A percentile compares a stretch with the other conserved stretches of the same genome.
Evolutionary conservation across 2,113 vertebrate genomes (phyloP).

Genomic region (Leptosomus discolor): DNA sequence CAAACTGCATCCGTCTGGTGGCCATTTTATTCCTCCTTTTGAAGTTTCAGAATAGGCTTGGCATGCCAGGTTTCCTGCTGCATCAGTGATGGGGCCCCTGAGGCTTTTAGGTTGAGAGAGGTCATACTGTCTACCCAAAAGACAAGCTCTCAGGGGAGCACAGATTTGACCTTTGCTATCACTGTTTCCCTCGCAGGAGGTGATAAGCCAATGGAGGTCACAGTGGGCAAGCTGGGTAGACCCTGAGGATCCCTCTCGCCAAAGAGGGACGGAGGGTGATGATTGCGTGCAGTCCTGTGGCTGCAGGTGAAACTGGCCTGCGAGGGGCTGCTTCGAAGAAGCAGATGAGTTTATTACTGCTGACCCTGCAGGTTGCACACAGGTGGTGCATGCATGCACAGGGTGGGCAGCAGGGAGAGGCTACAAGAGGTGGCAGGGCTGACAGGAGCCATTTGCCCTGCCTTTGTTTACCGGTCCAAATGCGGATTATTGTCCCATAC

Average conservation of each 20-base stretch:
- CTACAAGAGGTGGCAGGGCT: not conserved
- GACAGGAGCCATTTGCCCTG: not conserved
- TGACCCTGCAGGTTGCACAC: not conserved
- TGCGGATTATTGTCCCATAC: rapidly evolving
- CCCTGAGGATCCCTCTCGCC: not conserved
- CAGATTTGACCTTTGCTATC: not conserved
- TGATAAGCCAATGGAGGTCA: not conserved
- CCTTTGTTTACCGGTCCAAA: not conserved
- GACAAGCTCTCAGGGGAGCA: not conserved
- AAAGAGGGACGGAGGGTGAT: not conserved
- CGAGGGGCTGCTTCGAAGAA: not conserved
- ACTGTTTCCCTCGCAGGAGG: not conserved
- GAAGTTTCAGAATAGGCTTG: not conserved
- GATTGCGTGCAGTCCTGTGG: not conserved
- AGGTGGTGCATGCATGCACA: rapidly evolving
- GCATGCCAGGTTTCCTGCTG: not conserved
- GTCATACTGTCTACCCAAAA: not conserved
- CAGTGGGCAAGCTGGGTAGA: not conserved
- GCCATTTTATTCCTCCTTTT: not conserved
- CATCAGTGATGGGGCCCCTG: rapidly evolving
- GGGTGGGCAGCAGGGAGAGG: not conserved
- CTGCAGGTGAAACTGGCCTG: not conserved
- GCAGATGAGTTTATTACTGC: not conserved
- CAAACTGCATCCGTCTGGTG: not conserved
- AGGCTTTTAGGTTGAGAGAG: not conserved